Evolutionary conservation across 1,140 invertebrate genomes (phyloP), one percentile per base, ranked within the genome.

Genomic region (Aphis gossypii): DNA sequence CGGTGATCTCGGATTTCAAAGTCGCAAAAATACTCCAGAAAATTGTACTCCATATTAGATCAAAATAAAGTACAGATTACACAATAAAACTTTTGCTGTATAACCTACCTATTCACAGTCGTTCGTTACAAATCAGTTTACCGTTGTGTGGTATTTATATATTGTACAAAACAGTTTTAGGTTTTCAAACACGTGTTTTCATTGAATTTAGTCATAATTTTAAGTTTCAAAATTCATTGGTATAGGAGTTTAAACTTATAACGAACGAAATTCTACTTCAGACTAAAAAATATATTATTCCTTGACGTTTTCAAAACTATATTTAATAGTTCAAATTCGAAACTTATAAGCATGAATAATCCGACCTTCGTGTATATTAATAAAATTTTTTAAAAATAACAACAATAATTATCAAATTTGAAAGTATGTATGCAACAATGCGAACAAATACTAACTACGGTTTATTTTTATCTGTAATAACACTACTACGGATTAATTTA

Each of bases 41-140:
- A 76, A 76, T 76, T 76, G 14, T 76, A 76, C n/a, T 68, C 30
- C 30, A 30, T 68, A 68, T 76, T 76, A 76, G 60, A 76, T 76
- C 30, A n/a, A n/a, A 76, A 76, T 76, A n/a, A 76, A 76, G 60
- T 76, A 76, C 60, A 76, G 60, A 76, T 76, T 76, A 76, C 60
- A 76, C 60, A 76, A 76, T 18, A 35, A n/a, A 76, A 76, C 30
- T 76, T 76, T 35, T n/a, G 4, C 14, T n/a, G 14, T 5, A 4
- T 35, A 76, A 51, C 0, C 23, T 30, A n/a, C 1, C 30, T 18
- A 14, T 76, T 4, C 38, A 41, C 38, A 41, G 3, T 41, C 38
- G 3, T 41, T 41, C 38, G 3, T 41, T 76, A n/a, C 11, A n/a
- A 30, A 76, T 76, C 60, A 76, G 60, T 76, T 76, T 76, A 76